Evolutionary conservation across 1,140 invertebrate genomes (phyloP), one percentile per base, ranked within the genome.

Genomic region (Brachionus calyciflorus): DNA sequence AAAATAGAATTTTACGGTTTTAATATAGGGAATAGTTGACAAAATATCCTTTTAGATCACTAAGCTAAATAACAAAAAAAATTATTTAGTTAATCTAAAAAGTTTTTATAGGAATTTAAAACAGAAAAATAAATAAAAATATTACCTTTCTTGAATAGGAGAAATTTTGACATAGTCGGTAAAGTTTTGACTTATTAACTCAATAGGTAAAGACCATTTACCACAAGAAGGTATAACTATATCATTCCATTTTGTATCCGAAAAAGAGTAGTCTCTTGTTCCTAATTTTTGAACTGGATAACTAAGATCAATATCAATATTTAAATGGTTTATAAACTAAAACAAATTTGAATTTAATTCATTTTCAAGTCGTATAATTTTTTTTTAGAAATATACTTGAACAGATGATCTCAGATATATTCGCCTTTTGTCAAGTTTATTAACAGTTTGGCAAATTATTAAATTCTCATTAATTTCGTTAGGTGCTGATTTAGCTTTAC

Each of bases 381-480:
- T 26, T 26, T 55, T 3, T 12, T 5, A 12, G 6, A 12, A n/a
- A 57, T 9, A 5, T 21, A 73, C 44, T 51, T 73, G 44, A 21
- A 73, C 48, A 21, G 69, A 33, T 51, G 69, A 73, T 49, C 69
- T 49, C 19, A 73, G 17, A 41, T 73, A 73, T 24, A 73, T 73
- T 73, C 69, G 33, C 24, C 48, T 49, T n/a, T 73, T 73, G 26
- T 73, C 69, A 53, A 73, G 69, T n/a, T 73, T 49, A 2, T 21
- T 73, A 9, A 73, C 28, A 0, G 69, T 73, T 49, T 73, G 28
- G 12, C 69, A 73, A 41, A 73, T 73, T 9, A 73, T 55, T 41
- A 73, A 48, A 12, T 37, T 73, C 12, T 73, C 69, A 49, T 73
- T 49, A 33, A 37, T 3, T 17, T 51, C n/a, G n/a, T 1, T 65